Percentiles rank a stretch among this genome's conserved stretches.
Evolutionary conservation across 1,140 invertebrate species (phyloP).

Genomic region (Drosophila sproati): DNA sequence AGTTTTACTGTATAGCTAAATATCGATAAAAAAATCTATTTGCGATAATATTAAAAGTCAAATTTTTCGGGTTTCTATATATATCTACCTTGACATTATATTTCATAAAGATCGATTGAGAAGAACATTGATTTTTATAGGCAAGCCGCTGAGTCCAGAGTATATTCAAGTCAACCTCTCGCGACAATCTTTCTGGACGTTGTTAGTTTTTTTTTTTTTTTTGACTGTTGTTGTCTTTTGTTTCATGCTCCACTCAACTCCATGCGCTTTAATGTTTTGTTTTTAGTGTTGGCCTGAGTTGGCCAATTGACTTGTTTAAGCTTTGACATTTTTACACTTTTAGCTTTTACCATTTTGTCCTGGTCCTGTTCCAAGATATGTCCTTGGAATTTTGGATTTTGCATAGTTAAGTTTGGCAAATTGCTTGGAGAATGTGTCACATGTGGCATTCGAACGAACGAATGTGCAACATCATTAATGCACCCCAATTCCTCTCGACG

Average conservation of each 20-base stretch:
- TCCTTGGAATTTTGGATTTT: conserved; percentile 63
- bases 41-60: too few species aligned
- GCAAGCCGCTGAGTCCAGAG: too few species aligned
- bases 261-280: conserved; percentile 56
- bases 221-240: conserved; percentile 17
- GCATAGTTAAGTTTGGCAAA: conserved; percentile 2
- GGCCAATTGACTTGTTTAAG: conserved; percentile 60
- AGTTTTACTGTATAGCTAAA: too few species aligned
- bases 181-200: neutral
- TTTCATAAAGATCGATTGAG: too few species aligned
- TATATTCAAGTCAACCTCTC: too few species aligned
- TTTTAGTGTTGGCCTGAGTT: conserved; percentile 7
- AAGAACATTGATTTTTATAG: too few species aligned
- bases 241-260: conserved; percentile 33
- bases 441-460: neutral
- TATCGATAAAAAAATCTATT: too few species aligned
- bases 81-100: too few species aligned
- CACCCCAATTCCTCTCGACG: neutral
- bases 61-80: too few species aligned
- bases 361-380: conserved; percentile 20
- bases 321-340: conserved; percentile 67
- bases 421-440: too few species aligned
- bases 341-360: conserved; percentile 44
- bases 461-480: neutral
- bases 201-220: conserved; percentile 23